Percentiles rank a stretch among this genome's conserved stretches.
phyloP scores from a whole-genome alignment of 1,140 invertebrate genomes.

The Drosophila sp. region DNA sequence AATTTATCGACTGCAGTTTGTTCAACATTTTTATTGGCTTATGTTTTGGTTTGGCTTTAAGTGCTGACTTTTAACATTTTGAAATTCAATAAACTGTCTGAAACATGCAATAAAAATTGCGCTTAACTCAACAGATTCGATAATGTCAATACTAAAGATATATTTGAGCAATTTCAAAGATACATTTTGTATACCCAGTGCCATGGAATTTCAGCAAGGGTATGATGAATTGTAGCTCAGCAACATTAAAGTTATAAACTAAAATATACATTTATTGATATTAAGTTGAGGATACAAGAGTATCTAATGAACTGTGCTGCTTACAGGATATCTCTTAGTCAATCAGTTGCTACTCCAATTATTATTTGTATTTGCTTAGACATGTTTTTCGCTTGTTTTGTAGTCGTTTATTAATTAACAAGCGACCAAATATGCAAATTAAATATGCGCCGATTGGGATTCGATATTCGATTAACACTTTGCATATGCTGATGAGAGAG shows the following conservation, averaged over 20 bases:
- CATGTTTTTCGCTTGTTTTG: conserved; percentile 39
- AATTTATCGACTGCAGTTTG: neutral
- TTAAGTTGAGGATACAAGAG: neutral
- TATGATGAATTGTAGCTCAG: neutral
- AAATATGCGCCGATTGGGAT: conserved; percentile 46
- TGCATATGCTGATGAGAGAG: conserved; percentile 3
- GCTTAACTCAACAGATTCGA: conserved; percentile 43
- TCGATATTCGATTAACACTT: conserved; percentile 41
- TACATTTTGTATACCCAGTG: conserved; percentile 34
- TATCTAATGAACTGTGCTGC: neutral
- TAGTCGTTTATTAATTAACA: conserved; percentile 75
- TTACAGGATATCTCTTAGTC: conserved; percentile 10
- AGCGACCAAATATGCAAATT: conserved; percentile 81
- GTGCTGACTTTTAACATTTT: conserved; percentile 35
- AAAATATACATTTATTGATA: neutral
- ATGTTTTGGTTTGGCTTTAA: conserved; percentile 15
- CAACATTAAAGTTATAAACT: neutral
- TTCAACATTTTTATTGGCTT: conserved; percentile 5
- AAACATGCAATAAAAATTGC: conserved; percentile 34
- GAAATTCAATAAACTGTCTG: conserved; percentile 34
- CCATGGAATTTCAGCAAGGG: neutral
- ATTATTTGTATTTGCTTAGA: conserved; percentile 20
- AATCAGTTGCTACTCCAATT: neutral
- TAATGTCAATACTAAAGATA: conserved; percentile 49
- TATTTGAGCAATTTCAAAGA: conserved; percentile 32